Percentiles rank a stretch among this genome's conserved stretches.
Evolutionary conservation across 1,140 invertebrate species (phyloP).

Genomic region (Atta colombica): DNA sequence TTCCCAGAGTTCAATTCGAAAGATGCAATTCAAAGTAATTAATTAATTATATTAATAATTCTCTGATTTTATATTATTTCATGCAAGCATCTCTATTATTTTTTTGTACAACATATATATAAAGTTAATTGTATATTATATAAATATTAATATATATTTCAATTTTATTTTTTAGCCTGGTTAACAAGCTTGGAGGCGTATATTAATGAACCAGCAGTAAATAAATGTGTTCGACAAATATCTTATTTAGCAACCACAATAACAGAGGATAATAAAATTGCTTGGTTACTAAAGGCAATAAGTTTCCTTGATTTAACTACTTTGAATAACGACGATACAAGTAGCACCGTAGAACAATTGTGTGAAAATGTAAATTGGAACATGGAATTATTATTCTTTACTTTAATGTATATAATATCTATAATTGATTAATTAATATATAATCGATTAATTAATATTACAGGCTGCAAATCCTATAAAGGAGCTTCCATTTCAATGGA

Average conservation of each 20-base stretch:
- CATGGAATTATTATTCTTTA: constrained; percentile 88
- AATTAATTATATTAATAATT: constrained; percentile 4
- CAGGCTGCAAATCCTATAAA: constrained; percentile 88
- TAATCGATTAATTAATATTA: constrained; percentile 57
- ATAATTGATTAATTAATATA: constrained; percentile 35
- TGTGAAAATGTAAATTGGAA: constrained; percentile 88
- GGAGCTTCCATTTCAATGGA: constrained; percentile 76
- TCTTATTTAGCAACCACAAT: constrained; percentile 73
- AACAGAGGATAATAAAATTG: constrained; percentile 88
- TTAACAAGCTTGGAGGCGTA: constrained; percentile 8
- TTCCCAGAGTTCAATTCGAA: too few species aligned
- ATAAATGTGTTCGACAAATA: constrained; percentile 72
- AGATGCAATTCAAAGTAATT: not conserved
- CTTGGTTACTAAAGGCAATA: constrained; percentile 93
- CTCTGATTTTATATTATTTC: not conserved
- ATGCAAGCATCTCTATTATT: not conserved
- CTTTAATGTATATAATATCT: constrained; percentile 18
- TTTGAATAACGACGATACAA: constrained; percentile 95
- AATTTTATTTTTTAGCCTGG: constrained; percentile 34
- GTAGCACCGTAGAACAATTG: constrained; percentile 92
- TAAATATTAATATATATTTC: constrained; percentile 10
- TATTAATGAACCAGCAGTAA: constrained; percentile 71
- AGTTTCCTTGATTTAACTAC: constrained; percentile 97
- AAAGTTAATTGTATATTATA: not conserved
- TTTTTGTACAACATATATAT: not conserved